Conservation (phyloP, 2,797 vertebrate genomes). For the Eulemur coronatus region DNA sequence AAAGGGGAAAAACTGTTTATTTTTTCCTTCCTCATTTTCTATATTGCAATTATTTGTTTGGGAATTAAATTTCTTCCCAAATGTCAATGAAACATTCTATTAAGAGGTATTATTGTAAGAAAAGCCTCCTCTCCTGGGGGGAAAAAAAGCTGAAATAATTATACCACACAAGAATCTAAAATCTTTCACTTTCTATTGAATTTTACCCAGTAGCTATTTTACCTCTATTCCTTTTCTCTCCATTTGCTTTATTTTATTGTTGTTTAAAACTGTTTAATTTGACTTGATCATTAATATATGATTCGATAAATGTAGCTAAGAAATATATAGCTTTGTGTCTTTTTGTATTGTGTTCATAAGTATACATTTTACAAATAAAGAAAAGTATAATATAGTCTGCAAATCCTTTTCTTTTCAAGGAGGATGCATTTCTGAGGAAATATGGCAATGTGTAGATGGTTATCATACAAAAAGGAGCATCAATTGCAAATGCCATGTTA, state of each 20-base stretch:
- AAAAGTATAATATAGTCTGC: slow-evolving; percentile 54
- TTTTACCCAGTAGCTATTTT: slow-evolving; percentile 14
- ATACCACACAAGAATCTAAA: slow-evolving; percentile 59
- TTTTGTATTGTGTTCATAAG: slow-evolving; percentile 64
- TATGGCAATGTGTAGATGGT: slow-evolving; percentile 50
- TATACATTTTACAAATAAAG: slow-evolving; percentile 61
- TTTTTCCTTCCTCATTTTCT: slow-evolving; percentile 47
- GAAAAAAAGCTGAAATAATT: slow-evolving; percentile 70
- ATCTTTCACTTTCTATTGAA: slow-evolving; percentile 14
- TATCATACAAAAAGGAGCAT: slow-evolving; percentile 68
- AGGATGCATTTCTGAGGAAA: slow-evolving; percentile 30
- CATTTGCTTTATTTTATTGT: slow-evolving; percentile 63
- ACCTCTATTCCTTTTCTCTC: slow-evolving; percentile 19
- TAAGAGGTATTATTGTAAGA: slow-evolving; percentile 69
- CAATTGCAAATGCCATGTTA: slow-evolving; percentile 57
- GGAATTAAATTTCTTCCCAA: slow-evolving; percentile 69
- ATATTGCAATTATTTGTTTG: slow-evolving; percentile 34
- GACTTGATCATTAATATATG: slow-evolving; percentile 70
- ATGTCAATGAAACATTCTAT: slow-evolving; percentile 46
- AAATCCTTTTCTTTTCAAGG: slow-evolving; percentile 50
- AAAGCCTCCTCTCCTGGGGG: neutral
- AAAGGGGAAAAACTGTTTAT: neutral
- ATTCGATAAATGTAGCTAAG: slow-evolving; percentile 44
- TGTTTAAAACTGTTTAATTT: slow-evolving; percentile 70
- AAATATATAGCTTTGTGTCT: slow-evolving; percentile 62